Evolutionary conservation across 1,140 invertebrate genomes (phyloP), one percentile per base, ranked within the genome.

Genomic region (Meloidogyne hapla): DNA sequence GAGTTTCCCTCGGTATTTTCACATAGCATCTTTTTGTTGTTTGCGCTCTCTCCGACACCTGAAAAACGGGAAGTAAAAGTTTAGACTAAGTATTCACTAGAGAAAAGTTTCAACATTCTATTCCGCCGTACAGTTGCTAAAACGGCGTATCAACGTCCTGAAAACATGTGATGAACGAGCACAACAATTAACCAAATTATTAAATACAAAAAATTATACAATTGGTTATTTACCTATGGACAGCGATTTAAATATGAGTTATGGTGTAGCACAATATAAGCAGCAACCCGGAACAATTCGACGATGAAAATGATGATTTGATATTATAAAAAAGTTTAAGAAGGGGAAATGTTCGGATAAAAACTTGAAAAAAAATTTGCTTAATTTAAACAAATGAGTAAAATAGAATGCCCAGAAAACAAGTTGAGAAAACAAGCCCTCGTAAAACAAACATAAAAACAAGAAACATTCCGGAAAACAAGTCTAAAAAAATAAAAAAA

Each of bases 191-290:
- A 72, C 69, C 18, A 82, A 88, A 77, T 48, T 89, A 10, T 75
- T 87, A 38, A 56, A 69, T 8, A 76, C 45, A 5, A 84, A 83
- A 48, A 86, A 88, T 33, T 88, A 83, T 76, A 87, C 87, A 70
- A 76, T 89, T 9, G 77, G 76, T 26, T 88, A 86, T 74, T 78
- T 88, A 76, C 76, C 81, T 4, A 88, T 88, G 78, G 87, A 89
- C 80, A 88, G 88, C 85, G 82, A 83, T 10, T 79, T 85, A 12
- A 89, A 89, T 80, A 83, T 88, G 61, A 75, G 62, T 70, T 65
- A 74, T 45, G 64, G 73, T 23, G 18, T 28, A 45, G 21, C 23
- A 77, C 65, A 40, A 25, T 48, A 56, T 56, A 56, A 56, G n/a
- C 18, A 56, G 8, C 18, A n/a, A 56, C 48, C n/a, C n/a, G 8